A percentile compares a stretch with the other conserved stretches of the same genome.
Evolutionary conservation across 2,797 vertebrate genomes (phyloP).

Genomic region (Morelia viridis): DNA sequence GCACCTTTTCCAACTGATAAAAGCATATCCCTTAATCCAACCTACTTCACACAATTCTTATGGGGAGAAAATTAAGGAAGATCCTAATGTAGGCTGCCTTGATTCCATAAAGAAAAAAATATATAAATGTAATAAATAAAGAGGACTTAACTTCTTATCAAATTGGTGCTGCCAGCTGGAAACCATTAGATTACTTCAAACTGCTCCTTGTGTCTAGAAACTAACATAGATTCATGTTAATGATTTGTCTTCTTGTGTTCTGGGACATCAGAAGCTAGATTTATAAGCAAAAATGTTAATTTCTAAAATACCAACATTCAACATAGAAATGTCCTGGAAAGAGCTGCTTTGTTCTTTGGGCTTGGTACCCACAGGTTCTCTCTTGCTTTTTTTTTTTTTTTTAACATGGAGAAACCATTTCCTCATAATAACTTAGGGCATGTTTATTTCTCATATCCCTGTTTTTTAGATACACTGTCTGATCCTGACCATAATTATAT

Average conservation of each 20-base stretch:
- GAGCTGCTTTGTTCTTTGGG: background rate
- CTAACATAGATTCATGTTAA: conserved; percentile 3
- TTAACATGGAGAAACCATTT: background rate
- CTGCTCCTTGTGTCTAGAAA: background rate
- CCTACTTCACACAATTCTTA: background rate
- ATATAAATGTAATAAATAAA: background rate
- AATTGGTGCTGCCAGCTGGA: background rate
- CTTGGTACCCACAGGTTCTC: background rate
- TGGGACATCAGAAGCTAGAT: background rate
- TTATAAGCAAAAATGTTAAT: background rate
- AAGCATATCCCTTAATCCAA: background rate
- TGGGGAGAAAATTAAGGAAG: background rate
- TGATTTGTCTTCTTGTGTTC: background rate
- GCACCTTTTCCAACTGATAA: background rate
- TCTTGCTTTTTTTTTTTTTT: background rate
- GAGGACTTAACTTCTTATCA: background rate
- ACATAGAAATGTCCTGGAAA: background rate
- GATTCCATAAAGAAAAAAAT: background rate
- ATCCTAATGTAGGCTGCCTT: background rate
- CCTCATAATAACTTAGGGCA: background rate
- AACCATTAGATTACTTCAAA: background rate
- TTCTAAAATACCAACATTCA: background rate
- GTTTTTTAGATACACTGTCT: conserved; percentile 3
- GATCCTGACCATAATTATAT: background rate
- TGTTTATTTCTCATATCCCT: background rate